Evolutionary conservation across 2,888 invertebrate species (phyloP).

Genomic region (Leptinotarsa juncta): DNA sequence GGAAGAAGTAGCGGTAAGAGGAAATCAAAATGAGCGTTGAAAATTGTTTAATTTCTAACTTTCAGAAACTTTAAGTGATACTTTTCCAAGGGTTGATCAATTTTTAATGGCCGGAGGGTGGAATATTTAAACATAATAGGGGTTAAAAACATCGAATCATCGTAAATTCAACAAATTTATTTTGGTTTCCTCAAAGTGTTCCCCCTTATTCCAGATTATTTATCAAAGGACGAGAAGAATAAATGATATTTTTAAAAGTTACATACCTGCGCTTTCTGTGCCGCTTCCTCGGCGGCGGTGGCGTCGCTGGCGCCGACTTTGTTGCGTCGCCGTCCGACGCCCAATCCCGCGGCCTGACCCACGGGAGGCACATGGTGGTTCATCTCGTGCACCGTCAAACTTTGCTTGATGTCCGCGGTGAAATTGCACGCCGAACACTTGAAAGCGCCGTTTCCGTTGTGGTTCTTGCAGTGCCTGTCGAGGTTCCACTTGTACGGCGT

Average conservation of each 20-base stretch:
- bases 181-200: too few relatives aligned
- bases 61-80: too few relatives aligned
- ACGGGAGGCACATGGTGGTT: conserved; percentile 88
- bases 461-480: conserved; percentile 92
- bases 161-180: too few relatives aligned
- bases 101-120: too few relatives aligned
- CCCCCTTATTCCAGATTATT: too few relatives aligned
- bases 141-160: too few relatives aligned
- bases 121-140: too few relatives aligned
- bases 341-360: conserved; percentile 73
- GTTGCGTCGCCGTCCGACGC: conserved; percentile 73
- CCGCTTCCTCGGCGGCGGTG: conserved; percentile 64
- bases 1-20: too few relatives aligned
- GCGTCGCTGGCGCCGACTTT: conserved; percentile 81
- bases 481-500: conserved; percentile 94
- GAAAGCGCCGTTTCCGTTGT: conserved; percentile 81
- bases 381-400: conserved; percentile 91
- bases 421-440: conserved; percentile 90
- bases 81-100: too few relatives aligned
- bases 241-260: neutral
- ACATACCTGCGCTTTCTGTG: conserved; percentile 40
- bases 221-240: neutral
- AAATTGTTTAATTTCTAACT: too few relatives aligned
- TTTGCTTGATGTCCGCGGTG: conserved; percentile 91
- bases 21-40: too few relatives aligned